Conservation (phyloP, 1,140 invertebrate species). For the Diprion similis region DNA sequence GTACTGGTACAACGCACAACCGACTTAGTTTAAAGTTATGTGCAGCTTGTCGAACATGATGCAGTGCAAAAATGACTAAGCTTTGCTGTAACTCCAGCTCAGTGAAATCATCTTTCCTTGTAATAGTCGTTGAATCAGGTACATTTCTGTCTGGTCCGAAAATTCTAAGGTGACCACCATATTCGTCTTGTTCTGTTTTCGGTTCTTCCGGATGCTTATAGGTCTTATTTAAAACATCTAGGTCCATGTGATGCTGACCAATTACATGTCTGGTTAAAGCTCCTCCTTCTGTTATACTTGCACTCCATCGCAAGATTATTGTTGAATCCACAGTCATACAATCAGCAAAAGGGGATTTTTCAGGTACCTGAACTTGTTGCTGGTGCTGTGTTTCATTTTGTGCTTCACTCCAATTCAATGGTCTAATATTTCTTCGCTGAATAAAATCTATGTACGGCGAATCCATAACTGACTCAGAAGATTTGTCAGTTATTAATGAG, state of each 20-base stretch:
- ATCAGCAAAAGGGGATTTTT: conserved; percentile 28
- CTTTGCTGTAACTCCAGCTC: conserved; percentile 48
- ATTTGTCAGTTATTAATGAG: conserved; percentile 38
- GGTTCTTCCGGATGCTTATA: conserved; percentile 52
- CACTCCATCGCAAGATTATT: conserved; percentile 53
- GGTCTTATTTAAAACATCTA: conserved; percentile 50
- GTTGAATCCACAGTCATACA: conserved; percentile 48
- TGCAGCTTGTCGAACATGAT: conserved; percentile 41
- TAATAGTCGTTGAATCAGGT: conserved; percentile 30
- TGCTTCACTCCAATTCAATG: conserved; percentile 35
- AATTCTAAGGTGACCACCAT: conserved; percentile 50
- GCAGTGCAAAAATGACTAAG: conserved; percentile 49
- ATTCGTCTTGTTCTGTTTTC: conserved; percentile 42
- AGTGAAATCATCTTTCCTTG: conserved; percentile 40
- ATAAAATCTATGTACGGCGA: conserved; percentile 52
- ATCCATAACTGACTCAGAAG: conserved; percentile 20
- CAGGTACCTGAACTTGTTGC: conserved; percentile 21
- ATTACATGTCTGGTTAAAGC: conserved; percentile 43
- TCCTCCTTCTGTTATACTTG: conserved; percentile 47
- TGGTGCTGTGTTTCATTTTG: conserved; percentile 30
- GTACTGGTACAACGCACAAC: conserved; percentile 51
- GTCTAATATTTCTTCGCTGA: conserved; percentile 42
- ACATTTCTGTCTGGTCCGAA: conserved; percentile 58
- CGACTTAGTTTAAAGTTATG: conserved; percentile 53
- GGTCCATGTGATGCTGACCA: conserved; percentile 58